phyloP scores from a whole-genome alignment of 2,888 invertebrate genomes.

The Aphelenchoides bicaudatus region DNA sequence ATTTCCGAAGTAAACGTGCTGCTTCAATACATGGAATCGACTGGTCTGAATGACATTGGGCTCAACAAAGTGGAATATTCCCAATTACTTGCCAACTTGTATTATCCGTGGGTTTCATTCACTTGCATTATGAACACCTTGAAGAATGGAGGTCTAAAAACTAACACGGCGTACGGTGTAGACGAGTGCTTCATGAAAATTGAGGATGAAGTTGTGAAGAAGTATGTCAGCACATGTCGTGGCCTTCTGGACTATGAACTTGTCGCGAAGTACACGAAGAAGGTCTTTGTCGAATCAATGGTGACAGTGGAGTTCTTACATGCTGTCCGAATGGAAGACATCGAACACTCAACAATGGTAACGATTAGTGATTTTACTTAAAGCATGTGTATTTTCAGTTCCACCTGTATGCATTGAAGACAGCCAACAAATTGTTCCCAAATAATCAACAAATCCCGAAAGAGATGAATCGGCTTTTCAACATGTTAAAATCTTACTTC shows the following conservation, averaged over 20 bases:
- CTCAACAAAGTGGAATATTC: background rate
- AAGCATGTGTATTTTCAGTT: too few species aligned
- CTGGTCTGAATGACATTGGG: background rate
- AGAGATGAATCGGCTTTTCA: background rate
- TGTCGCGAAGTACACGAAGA: slow-evolving; percentile 10
- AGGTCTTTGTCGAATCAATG: background rate
- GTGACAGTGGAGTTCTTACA: background rate
- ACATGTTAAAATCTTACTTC: background rate
- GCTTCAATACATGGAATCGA: background rate
- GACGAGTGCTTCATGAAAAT: slow-evolving; percentile 1
- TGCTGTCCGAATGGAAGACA: slow-evolving; percentile 1
- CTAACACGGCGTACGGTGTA: background rate
- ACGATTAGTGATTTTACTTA: too few species aligned
- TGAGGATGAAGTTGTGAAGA: background rate
- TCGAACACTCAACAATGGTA: slow-evolving; percentile 11
- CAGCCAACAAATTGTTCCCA: background rate
- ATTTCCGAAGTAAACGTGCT: background rate
- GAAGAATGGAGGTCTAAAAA: background rate
- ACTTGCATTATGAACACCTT: background rate
- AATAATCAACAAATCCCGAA: background rate
- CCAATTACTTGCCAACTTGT: background rate
- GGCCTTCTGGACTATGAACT: slow-evolving; percentile 4
- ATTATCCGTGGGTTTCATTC: slow-evolving; percentile 5
- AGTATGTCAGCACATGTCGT: background rate
- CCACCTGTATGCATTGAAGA: slow-evolving; percentile 5